These are phyloP conservation scores for Erebia ligea DNA, from an alignment of 2,888 invertebrate species.

Conservation along the genomic window DNA sequence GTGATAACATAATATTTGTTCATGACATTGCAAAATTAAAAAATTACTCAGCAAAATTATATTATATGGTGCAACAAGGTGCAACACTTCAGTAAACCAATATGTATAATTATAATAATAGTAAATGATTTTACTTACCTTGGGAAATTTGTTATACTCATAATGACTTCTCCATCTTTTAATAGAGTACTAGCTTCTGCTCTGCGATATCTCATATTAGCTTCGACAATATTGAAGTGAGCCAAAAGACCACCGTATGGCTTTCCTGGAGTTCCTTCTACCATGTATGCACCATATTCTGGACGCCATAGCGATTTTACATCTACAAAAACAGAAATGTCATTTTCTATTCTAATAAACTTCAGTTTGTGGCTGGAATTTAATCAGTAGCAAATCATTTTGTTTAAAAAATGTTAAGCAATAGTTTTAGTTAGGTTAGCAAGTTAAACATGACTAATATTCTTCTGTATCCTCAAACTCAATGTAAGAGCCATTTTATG, in stretches of 20 bases:
- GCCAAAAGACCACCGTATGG: slow-evolving; percentile 97
- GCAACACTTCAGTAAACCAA: too few species aligned
- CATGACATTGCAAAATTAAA: too few species aligned
- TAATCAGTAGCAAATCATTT: too few species aligned
- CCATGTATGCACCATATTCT: slow-evolving; percentile 99
- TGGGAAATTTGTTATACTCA: slow-evolving; percentile 97
- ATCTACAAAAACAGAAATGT: slow-evolving; percentile 62
- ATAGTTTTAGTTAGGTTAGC: too few species aligned
- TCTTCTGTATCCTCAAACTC: too few species aligned
- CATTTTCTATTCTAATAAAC: not conserved
- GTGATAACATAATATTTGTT: too few species aligned
- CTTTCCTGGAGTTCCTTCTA: slow-evolving; percentile 98
- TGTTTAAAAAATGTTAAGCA: too few species aligned
- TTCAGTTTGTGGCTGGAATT: not conserved
- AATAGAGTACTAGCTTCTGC: slow-evolving; percentile 92
- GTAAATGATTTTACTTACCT: slow-evolving; percentile 80
- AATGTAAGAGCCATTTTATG: too few species aligned
- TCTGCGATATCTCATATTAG: slow-evolving; percentile 96
- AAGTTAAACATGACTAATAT: too few species aligned
- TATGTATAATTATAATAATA: not conserved
- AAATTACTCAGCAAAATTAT: too few species aligned
- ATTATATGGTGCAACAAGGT: too few species aligned
- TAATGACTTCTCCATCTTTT: slow-evolving; percentile 90
- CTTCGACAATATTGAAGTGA: slow-evolving; percentile 99
- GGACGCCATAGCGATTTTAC: slow-evolving; percentile 97